A percentile compares a stretch with the other conserved stretches of the same genome.
phyloP scores from a whole-genome alignment of 2,888 invertebrate species.

The Cinara cedri region DNA sequence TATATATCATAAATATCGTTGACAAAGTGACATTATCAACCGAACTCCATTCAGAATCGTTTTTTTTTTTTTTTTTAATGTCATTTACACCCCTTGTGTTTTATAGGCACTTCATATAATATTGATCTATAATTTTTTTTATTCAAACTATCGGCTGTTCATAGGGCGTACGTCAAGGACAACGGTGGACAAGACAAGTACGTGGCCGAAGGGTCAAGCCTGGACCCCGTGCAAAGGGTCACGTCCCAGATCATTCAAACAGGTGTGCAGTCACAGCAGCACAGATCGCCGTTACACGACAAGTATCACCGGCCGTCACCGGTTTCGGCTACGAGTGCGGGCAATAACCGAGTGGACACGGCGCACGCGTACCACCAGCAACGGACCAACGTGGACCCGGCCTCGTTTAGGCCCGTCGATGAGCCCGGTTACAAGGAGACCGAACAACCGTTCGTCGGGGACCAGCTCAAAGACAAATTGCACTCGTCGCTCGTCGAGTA shows the following conservation, averaged over 20 bases:
- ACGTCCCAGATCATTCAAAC: slow-evolving; percentile 56
- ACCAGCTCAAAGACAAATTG: slow-evolving; percentile 51
- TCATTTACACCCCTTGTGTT: no score
- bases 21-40: no score
- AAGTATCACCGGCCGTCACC: slow-evolving; percentile 58
- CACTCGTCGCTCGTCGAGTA: slow-evolving; percentile 49
- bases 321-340: slow-evolving; percentile 4
- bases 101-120: no score
- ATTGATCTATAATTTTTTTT: no score
- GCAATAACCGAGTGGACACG: slow-evolving; percentile 41
- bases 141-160: not conserved
- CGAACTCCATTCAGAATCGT: no score
- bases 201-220: slow-evolving; percentile 43
- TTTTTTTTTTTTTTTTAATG: no score
- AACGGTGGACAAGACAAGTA: slow-evolving; percentile 14
- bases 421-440: slow-evolving; percentile 52
- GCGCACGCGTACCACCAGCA: slow-evolving; percentile 58
- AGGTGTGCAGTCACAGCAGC: slow-evolving; percentile 50
- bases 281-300: slow-evolving; percentile 56
- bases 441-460: slow-evolving; percentile 55
- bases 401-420: slow-evolving; percentile 56
- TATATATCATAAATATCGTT: no score
- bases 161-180: slow-evolving; percentile 35
- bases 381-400: slow-evolving; percentile 53
- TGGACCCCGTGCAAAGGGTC: slow-evolving; percentile 41